Percentiles rank a stretch among this genome's conserved stretches.
Conservation (phyloP, 1,140 invertebrate genomes). For the Xylocopa sonorina region DNA sequence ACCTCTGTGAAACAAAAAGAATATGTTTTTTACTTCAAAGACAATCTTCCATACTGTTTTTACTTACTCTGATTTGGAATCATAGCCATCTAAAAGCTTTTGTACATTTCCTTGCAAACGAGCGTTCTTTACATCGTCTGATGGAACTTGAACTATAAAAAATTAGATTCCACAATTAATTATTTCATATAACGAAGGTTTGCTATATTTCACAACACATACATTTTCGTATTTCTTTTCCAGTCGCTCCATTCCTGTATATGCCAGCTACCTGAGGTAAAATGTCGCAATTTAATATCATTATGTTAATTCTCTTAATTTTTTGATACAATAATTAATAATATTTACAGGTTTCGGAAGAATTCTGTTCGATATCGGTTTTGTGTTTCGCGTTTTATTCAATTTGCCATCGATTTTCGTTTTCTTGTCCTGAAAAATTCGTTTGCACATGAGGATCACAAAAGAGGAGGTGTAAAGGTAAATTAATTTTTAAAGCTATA, state of each 20-base stretch:
- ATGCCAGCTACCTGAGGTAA: slow-evolving; percentile 18
- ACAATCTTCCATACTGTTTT: neutral
- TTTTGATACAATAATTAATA: neutral
- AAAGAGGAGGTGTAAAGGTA: neutral
- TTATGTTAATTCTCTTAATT: neutral
- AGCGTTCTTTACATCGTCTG: neutral
- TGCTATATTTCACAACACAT: neutral
- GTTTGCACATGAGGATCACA: neutral
- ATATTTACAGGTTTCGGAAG: slow-evolving; percentile 14
- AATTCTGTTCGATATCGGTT: neutral
- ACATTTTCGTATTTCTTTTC: slow-evolving; percentile 32
- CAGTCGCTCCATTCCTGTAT: slow-evolving; percentile 28
- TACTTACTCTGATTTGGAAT: slow-evolving; percentile 26
- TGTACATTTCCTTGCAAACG: slow-evolving; percentile 4
- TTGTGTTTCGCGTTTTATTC: slow-evolving; percentile 3
- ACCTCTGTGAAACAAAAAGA: neutral
- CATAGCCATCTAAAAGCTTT: slow-evolving; percentile 21
- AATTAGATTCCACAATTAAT: neutral
- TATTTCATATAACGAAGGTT: neutral
- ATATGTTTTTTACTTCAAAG: neutral
- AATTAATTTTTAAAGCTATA: neutral
- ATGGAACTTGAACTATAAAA: slow-evolving; percentile 4
- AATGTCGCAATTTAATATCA: neutral
- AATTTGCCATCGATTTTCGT: slow-evolving; percentile 18
- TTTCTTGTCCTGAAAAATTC: slow-evolving; percentile 1